Evolutionary conservation across 2,797 vertebrate genomes (phyloP).

Genomic region (Erpetoichthys calabaricus): DNA sequence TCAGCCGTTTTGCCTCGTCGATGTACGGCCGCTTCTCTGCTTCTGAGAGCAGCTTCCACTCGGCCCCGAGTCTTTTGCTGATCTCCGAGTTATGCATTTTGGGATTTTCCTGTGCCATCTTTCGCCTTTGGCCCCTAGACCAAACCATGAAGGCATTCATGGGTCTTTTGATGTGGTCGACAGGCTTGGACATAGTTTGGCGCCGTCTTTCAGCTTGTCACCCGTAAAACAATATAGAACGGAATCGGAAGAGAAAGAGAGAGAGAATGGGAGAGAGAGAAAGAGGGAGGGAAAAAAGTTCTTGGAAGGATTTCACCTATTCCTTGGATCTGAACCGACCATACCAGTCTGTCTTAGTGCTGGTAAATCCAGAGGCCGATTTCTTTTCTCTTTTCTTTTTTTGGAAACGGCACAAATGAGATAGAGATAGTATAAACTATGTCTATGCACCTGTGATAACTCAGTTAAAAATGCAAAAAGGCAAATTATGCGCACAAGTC

Average conservation of each 20-base stretch:
- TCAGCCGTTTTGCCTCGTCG: slow-evolving; percentile 72
- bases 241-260: slow-evolving; percentile 7
- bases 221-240: too few species aligned
- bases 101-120: slow-evolving; percentile 85
- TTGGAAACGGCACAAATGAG: slow-evolving; percentile 28
- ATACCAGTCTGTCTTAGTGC: slow-evolving; percentile 37
- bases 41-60: slow-evolving; percentile 77
- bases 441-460: not conserved
- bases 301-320: slow-evolving; percentile 46
- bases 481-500: too few species aligned
- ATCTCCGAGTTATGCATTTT: slow-evolving; percentile 90
- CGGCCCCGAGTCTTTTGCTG: slow-evolving; percentile 73
- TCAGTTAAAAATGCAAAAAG: too few species aligned
- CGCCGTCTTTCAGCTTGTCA: too few species aligned
- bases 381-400: slow-evolving; percentile 31
- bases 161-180: slow-evolving; percentile 85
- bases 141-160: slow-evolving; percentile 91
- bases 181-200: slow-evolving; percentile 80
- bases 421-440: slow-evolving; percentile 11
- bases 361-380: slow-evolving; percentile 37
- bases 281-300: slow-evolving; percentile 16
- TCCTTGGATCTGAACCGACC: slow-evolving; percentile 37
- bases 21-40: slow-evolving; percentile 77
- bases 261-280: slow-evolving; percentile 8
- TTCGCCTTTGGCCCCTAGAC: slow-evolving; percentile 74